Evolutionary conservation across 2,797 vertebrate genomes (phyloP), one percentile per base, ranked within the genome.

Genomic region (Schizopygopsis pylzovi): DNA sequence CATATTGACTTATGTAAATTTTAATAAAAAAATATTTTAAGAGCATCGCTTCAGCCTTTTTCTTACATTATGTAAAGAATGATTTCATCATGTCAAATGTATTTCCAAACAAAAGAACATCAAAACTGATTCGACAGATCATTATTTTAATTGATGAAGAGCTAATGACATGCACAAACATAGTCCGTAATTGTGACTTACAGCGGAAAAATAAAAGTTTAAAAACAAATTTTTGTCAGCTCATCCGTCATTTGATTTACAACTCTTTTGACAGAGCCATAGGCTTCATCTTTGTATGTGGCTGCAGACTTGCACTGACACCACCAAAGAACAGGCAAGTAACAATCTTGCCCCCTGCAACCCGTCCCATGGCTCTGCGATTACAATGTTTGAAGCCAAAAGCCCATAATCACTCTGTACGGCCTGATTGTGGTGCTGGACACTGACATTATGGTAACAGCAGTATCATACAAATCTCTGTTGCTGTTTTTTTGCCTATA

Each of bases 1-100:
- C 94, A 81, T 93, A 92, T 91, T 91, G 85, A 90, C 92, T 90
- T 91, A 94, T 93, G 87, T 91, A 93, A 90, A 88, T 92, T 94
- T 88, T 90, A 94, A 93, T 95, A 95, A 94, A 94, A 28, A 89
- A 91, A 90, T 86, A 87, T 89, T 86, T 77, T 87, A 37, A 22
- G 76, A 47, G 11, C 25, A 16, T 67, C 4, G 22, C 65, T 80
- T 18, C 16, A 6, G 2, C 52, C 8, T 47, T 77, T n/a, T 76
- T n/a, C 22, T 10, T 12, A 67, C 28, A 67, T 15, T 67, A 56
- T 15, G 25, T 37, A 20, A 67, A 28, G 18, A 67, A 72, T 18
- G 6, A 16, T 56, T 77, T 39, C 18, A 54, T 56, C 20, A 20
- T 1, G 22, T 72, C 52, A 73, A 33, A 45, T 47, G 4, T 3